Conservation (phyloP, 1,140 invertebrate genomes). For the Drosophila nannoptera region DNA sequence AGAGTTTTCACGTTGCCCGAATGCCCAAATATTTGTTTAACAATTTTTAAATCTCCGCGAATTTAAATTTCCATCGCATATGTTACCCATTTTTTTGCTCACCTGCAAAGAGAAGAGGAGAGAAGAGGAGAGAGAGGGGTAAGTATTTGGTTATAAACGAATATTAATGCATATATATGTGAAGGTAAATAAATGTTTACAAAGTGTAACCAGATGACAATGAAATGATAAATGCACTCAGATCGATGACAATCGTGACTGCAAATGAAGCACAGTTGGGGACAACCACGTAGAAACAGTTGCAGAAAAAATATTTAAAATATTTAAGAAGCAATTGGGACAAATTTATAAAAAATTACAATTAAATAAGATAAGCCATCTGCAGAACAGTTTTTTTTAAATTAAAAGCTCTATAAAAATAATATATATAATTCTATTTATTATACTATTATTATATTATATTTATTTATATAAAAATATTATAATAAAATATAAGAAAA, state of each 20-base stretch:
- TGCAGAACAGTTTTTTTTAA: too few relatives aligned
- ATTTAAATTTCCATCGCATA: slow-evolving; percentile 4
- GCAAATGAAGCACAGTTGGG: slow-evolving; percentile 14
- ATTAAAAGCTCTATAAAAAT: too few relatives aligned
- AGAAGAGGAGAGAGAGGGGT: slow-evolving; percentile 1
- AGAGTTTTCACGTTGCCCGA: slow-evolving; percentile 5
- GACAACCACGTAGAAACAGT: slow-evolving; percentile 9
- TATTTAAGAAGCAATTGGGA: neutral
- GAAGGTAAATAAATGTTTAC: slow-evolving; percentile 18
- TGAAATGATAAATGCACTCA: slow-evolving; percentile 41
- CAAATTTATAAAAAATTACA: too few relatives aligned
- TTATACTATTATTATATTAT: too few relatives aligned
- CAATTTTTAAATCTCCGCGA: slow-evolving; percentile 6
- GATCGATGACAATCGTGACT: slow-evolving; percentile 32
- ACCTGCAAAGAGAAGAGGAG: slow-evolving; percentile 57
- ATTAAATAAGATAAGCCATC: too few relatives aligned
- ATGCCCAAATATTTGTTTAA: slow-evolving; percentile 55
- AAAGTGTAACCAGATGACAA: slow-evolving; percentile 28
- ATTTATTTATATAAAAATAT: too few relatives aligned
- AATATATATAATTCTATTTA: too few relatives aligned
- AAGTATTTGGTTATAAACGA: slow-evolving; percentile 27
- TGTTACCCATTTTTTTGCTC: slow-evolving; percentile 32
- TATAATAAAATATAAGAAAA: too few relatives aligned
- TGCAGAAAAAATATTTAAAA: neutral
- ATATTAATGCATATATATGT: slow-evolving; percentile 12